These are phyloP conservation scores for Pammene aurita DNA, from an alignment of 2,888 invertebrate genomes.

Conservation along the genomic window DNA sequence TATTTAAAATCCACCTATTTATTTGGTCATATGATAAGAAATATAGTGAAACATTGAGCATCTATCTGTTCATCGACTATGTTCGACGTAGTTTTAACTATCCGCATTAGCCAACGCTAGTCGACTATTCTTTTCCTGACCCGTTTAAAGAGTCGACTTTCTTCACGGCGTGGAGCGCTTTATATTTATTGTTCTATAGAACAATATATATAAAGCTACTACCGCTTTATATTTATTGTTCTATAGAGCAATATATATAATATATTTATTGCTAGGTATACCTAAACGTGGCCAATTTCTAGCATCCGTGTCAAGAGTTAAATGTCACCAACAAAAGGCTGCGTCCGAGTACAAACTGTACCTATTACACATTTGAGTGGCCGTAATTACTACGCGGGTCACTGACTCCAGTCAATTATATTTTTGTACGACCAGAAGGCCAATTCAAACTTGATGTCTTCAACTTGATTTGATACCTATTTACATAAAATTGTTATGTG, in stretches of 20 bases:
- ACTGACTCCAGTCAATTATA: background rate
- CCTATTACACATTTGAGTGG: slow-evolving; percentile 17
- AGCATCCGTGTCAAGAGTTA: background rate
- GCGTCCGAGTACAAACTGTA: background rate
- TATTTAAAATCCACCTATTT: too few species aligned
- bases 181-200: slow-evolving; percentile 10
- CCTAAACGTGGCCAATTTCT: background rate
- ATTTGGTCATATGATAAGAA: too few species aligned
- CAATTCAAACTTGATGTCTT: background rate
- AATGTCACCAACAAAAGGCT: slow-evolving; percentile 10
- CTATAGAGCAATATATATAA: too few species aligned
- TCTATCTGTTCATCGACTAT: too few species aligned
- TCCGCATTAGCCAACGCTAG: background rate
- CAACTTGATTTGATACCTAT: too few species aligned
- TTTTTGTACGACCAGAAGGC: background rate
- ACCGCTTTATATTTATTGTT: too few species aligned
- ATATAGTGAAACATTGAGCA: too few species aligned
- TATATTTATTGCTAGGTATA: too few species aligned
- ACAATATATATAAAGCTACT: too few species aligned
- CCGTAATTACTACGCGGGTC: slow-evolving; percentile 8
- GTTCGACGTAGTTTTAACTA: background rate
- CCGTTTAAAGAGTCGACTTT: background rate
- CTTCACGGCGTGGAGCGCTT: background rate
- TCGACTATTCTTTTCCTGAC: background rate
- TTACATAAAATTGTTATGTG: too few species aligned